A percentile compares a stretch with the other conserved stretches of the same genome.
Evolutionary conservation across 2,888 invertebrate genomes (phyloP).

Genomic region (Eupithecia abbreviata): DNA sequence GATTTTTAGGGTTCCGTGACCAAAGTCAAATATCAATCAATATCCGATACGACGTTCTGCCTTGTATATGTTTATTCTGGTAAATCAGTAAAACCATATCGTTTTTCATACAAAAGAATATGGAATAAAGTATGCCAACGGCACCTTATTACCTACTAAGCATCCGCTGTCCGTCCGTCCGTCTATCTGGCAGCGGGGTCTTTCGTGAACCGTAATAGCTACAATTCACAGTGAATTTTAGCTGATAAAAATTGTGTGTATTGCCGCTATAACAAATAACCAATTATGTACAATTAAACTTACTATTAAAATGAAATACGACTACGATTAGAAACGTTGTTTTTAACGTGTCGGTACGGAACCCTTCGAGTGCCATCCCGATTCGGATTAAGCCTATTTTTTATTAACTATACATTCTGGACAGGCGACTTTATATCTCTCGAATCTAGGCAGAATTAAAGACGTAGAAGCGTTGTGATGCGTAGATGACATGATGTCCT

Average conservation of each 20-base stretch:
- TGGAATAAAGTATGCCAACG: background rate
- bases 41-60: background rate
- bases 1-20: background rate
- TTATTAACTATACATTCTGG: background rate
- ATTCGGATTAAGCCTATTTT: background rate
- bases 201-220: background rate
- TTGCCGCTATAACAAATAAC: too few relatives aligned
- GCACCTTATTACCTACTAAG: background rate
- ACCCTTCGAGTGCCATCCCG: background rate
- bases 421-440: background rate
- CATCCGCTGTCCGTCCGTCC: background rate
- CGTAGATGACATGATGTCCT: slow-evolving; percentile 28
- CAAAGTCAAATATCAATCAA: background rate
- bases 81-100: background rate
- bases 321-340: background rate
- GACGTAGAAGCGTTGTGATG: slow-evolving; percentile 22
- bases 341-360: background rate
- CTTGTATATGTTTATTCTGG: too few relatives aligned
- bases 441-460: slow-evolving; percentile 5
- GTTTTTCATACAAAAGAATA: background rate
- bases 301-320: too few relatives aligned
- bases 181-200: background rate
- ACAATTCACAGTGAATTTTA: too few relatives aligned
- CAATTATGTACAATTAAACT: too few relatives aligned
- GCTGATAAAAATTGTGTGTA: too few relatives aligned